Evolutionary conservation across 2,888 invertebrate genomes (phyloP), one percentile per base, ranked within the genome.

Genomic region (Cantharis lateralis): DNA sequence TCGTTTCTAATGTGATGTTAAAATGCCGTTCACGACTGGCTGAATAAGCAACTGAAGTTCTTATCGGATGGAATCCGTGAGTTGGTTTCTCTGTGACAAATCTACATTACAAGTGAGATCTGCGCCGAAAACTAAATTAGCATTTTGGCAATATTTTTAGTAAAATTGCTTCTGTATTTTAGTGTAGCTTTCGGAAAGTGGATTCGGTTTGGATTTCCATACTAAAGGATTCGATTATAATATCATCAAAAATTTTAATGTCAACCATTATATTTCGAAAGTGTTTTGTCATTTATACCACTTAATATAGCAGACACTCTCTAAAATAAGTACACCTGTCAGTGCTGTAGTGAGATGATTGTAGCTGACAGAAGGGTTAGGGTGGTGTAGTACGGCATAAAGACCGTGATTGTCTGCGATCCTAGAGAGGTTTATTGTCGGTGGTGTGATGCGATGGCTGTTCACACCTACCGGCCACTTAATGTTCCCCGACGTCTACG

Each of bases 391-490:
- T 76, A 66, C 48, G 48, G 78, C 66, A 78, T 76, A 78, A 78
- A 78, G 78, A 70, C 76, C 71, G 69, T 73, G 78, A 78, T 78
- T 78, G 78, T 76, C 76, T 76, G 78, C 48, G 73, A 74, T 78
- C 71, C 76, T 71, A 71, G 74, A 75, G 76, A 71, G 76, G 76
- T 76, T 78, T 78, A 76, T 78, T 76, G 78, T 76, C 74, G 62
- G 74, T 74, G 76, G 76, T 75, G 78, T 76, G 78, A 78, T 66
- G 73, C 73, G 71, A 78, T 74, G 76, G 76, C 72, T 78, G 78
- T 78, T 78, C 76, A 76, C 78, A 78, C 78, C 78, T 78, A 74
- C 76, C 72, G 78, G 76, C 78, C 76, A 78, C 78, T 78, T 78
- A 78, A 78, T 78, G 76, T 61, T 76, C 76, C 76, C 74, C 63